Evolutionary conservation across 2,797 vertebrate species (phyloP).

Genomic region (Peromyscus aztecus): DNA sequence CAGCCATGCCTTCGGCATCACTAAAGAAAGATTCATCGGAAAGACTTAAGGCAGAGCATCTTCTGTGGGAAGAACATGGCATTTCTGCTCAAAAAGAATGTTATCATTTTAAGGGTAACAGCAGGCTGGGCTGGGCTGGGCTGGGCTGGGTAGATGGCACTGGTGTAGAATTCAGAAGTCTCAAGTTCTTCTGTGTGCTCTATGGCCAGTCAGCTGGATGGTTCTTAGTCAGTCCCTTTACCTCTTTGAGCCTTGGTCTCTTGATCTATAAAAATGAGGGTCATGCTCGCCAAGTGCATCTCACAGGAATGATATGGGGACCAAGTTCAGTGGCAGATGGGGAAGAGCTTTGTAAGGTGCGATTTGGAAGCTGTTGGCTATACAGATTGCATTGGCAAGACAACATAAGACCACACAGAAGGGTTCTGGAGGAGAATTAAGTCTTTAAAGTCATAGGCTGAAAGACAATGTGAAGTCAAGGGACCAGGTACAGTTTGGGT

Average conservation of each 20-base stretch:
- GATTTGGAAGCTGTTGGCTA: neutral
- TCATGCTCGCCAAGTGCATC: neutral
- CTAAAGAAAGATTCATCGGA: neutral
- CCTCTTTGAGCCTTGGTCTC: constrained; percentile 25
- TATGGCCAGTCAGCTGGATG: neutral
- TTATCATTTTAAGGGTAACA: neutral
- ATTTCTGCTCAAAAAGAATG: neutral
- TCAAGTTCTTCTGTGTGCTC: constrained; percentile 51
- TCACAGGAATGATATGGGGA: neutral
- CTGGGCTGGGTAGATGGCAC: constrained; percentile 46
- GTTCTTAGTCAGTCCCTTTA: constrained; percentile 52
- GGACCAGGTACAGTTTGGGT: neutral
- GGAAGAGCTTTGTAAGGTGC: neutral
- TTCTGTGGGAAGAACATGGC: neutral
- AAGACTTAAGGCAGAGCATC: neutral
- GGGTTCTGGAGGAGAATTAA: neutral
- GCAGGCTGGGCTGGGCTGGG: neutral
- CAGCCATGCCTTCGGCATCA: neutral
- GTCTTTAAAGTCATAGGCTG: neutral
- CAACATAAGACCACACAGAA: neutral
- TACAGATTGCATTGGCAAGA: too few species aligned
- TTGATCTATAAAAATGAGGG: neutral
- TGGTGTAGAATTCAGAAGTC: neutral
- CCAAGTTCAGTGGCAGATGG: neutral
- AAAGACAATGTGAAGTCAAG: neutral